phyloP scores from a whole-genome alignment of 2,888 invertebrate species.

The Cetonia aurata region DNA sequence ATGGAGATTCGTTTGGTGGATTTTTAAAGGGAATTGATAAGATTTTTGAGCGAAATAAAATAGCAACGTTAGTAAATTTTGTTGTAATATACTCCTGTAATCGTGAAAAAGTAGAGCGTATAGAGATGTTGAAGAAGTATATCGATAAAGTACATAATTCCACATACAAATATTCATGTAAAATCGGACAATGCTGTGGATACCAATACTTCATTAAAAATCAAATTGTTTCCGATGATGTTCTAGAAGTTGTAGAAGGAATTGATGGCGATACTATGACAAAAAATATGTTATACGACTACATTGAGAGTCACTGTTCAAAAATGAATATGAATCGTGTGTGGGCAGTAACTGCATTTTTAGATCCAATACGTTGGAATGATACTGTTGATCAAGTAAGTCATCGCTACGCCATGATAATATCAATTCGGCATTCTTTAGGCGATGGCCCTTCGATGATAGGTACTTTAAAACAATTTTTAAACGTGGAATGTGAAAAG shows the following conservation, averaged over 20 bases:
- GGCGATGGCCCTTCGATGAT: conserved; percentile 20
- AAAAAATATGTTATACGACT: neutral
- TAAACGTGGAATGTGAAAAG: neutral
- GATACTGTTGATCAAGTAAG: neutral
- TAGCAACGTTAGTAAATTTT: neutral
- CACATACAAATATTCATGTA: conserved; percentile 3
- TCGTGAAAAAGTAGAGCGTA: neutral
- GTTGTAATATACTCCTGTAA: neutral
- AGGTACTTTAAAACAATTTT: neutral
- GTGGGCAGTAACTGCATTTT: conserved; percentile 14
- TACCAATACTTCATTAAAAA: conserved; percentile 13
- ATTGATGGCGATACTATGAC: neutral
- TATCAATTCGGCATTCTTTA: conserved; percentile 14
- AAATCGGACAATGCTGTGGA: conserved; percentile 2
- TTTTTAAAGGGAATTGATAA: conserved; percentile 10
- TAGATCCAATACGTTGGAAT: conserved; percentile 15
- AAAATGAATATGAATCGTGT: conserved; percentile 7
- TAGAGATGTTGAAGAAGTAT: neutral
- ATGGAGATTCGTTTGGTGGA: neutral
- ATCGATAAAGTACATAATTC: conserved; percentile 1
- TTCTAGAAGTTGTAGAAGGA: conserved; percentile 7
- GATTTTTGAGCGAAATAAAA: conserved; percentile 1
- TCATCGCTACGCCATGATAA: neutral
- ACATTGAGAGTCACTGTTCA: conserved; percentile 3
- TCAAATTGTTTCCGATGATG: neutral